Conservation (phyloP, 1,140 invertebrate genomes). For the Cydia strobilella region DNA sequence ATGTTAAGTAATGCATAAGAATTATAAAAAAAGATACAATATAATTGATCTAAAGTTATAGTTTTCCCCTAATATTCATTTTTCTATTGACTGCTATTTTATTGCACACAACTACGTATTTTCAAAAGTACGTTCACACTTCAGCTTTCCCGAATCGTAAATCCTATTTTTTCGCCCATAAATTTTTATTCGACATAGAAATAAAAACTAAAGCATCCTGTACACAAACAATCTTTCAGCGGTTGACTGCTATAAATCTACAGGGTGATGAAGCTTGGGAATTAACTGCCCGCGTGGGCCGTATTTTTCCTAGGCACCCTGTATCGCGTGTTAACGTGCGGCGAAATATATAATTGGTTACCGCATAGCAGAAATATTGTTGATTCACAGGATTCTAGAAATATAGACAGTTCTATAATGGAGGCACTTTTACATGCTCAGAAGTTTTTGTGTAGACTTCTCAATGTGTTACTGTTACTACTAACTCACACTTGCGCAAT, state of each 20-base stretch:
- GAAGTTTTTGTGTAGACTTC: too few relatives aligned
- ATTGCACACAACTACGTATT: too few relatives aligned
- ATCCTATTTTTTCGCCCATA: neutral
- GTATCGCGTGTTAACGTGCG: constrained; percentile 11
- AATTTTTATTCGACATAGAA: neutral
- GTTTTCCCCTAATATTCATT: too few relatives aligned
- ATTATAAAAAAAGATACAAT: too few relatives aligned
- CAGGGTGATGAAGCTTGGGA: constrained; percentile 28
- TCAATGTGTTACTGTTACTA: too few relatives aligned
- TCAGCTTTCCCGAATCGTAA: neutral
- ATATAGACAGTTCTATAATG: neutral
- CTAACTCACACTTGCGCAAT: too few relatives aligned
- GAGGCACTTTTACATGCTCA: too few relatives aligned
- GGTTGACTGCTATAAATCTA: constrained; percentile 20
- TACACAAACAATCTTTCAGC: constrained; percentile 26
- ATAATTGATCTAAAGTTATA: too few relatives aligned
- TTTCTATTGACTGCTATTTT: too few relatives aligned
- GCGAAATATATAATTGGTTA: constrained; percentile 21
- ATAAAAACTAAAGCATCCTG: constrained; percentile 10
- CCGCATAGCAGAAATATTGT: neutral
- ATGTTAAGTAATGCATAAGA: too few relatives aligned
- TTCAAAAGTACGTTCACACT: neutral
- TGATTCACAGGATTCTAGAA: neutral
- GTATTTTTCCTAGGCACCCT: constrained; percentile 17
- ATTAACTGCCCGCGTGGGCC: constrained; percentile 21